Base-by-base conservation (phyloP, 2,113 vertebrate genomes). In the Labrus mixtus region DNA sequence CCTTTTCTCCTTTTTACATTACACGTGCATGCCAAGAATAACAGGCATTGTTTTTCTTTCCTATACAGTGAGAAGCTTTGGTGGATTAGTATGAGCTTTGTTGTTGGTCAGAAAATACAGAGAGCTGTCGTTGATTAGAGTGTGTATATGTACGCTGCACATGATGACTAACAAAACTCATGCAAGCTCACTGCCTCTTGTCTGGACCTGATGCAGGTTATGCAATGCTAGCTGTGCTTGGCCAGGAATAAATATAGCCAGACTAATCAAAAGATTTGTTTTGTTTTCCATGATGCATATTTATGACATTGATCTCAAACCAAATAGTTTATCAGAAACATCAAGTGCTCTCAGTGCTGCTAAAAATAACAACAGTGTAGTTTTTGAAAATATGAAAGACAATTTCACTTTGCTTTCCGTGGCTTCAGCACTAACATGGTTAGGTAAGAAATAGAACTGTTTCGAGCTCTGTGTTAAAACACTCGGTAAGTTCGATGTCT, bases 81-180 rank as follows among this genome's bases (percentile, higher is more conserved):
- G 80, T 81, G 86, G 82, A 85, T 89, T 91, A 90, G 76, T 60
- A 1, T 25, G 19, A 84, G 73, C 92, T 95, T 95, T 95, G 92
- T 95, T 92, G 93, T 95, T 81, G 65, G 74, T 86, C 79, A 85
- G 73, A 93, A 93, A 87, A 83, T 78, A 81, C 72, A 81, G 69
- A 83, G 87, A 82, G 70, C 85, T 93, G 90, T 86, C 88, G 90
- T 93, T 94, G 94, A 95, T 95, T 95, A 91, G 85, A 81, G 90
- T 87, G 84, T 87, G 88, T 90, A 29, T 87, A 90, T 67, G 69
- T 76, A 81, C 68, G 64, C 81, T 79, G 87, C 79, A 68, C 84
- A 79, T 72, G 73, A 90, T 93, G 93, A 95, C 90, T 92, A 93
- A 94, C 89, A 82, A 78, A 82, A 74, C 64, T 90, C 90, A 75